A percentile compares a stretch with the other conserved stretches of the same genome.
phyloP scores from a whole-genome alignment of 2,888 invertebrate genomes.

The Syritta pipiens region DNA sequence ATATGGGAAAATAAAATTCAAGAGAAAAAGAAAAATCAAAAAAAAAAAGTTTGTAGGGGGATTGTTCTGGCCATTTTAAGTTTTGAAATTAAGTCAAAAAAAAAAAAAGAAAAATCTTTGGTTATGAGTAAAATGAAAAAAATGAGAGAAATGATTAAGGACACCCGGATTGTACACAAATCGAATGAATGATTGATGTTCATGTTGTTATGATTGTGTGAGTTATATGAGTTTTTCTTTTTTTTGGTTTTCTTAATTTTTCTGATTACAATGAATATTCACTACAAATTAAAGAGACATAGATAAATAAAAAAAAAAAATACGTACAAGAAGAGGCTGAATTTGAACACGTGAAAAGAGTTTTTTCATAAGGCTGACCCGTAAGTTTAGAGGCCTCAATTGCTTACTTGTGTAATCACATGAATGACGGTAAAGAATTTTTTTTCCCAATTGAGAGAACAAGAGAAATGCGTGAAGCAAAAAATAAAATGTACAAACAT shows the following conservation, averaged over 20 bases:
- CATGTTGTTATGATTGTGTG: slow-evolving; percentile 15
- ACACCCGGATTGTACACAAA: no score
- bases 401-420: no score
- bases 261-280: not conserved
- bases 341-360: not conserved
- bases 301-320: not conserved
- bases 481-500: not conserved
- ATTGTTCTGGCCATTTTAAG: slow-evolving; percentile 48
- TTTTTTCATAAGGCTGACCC: no score
- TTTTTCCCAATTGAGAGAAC: no score
- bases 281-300: slow-evolving; percentile 8
- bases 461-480: no score
- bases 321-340: not conserved
- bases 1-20: slow-evolving; percentile 1
- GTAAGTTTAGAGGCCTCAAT: no score
- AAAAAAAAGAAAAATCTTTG: no score
- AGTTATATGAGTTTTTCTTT: not conserved
- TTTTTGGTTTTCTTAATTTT: not conserved
- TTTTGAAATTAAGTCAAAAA: slow-evolving; percentile 6
- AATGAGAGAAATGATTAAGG: not conserved
- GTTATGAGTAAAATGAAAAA: not conserved
- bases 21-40: not conserved
- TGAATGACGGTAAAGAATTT: no score
- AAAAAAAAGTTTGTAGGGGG: not conserved
- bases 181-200: not conserved